Evolutionary conservation across 2,888 invertebrate species (phyloP), one percentile per base, ranked within the genome.

Genomic region (Drosophila colorata): DNA sequence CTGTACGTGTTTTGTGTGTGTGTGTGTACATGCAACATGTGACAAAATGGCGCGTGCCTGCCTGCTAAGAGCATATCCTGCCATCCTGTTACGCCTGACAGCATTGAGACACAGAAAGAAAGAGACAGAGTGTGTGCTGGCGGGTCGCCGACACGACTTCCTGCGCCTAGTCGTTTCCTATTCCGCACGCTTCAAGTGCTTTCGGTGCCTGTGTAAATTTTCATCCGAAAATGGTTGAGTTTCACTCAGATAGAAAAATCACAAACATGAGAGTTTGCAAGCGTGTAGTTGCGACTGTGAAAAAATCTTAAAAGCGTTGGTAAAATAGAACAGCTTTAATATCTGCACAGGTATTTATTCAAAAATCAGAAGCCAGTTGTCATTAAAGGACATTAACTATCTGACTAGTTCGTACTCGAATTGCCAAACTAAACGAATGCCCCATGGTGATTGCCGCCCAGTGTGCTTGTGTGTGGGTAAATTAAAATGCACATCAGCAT

Each of bases 11-110:
- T 37, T 44, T 33, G 9, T 48, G 11, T 43, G 28, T 46, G 25
- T 35, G 37, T 41, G 48, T 47, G 31, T 59, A 47, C 51, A 47
- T 72, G 88, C 85, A 88, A 83, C 87, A 88, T 81, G 87, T 78
- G 74, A 67, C 74, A 53, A 58, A 74, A 61, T 65, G 69, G 61
- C 53, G 49, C 61, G 53, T 70, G 57, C 44, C 28, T 41, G 23
- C 13, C 13, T 18, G 7, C 44, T 44, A 7, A 1, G 5, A 14
- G 44, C 61, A 63, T 20, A 57, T 61, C 48, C 61, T 63, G 51
- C 3, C 58, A 47, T 23, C 25, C 48, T 33, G 33, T 16, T 51
- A 37, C 28, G 49, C 47, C 52, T 49, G 28, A 25, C 13, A 49
- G 58, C 56, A 46, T 57, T 33, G 33, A 8, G 28, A 46, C 4